Percentiles rank a stretch among this genome's conserved stretches.
phyloP scores from a whole-genome alignment of 2,113 vertebrate species.

The Eulemur rufifrons region DNA sequence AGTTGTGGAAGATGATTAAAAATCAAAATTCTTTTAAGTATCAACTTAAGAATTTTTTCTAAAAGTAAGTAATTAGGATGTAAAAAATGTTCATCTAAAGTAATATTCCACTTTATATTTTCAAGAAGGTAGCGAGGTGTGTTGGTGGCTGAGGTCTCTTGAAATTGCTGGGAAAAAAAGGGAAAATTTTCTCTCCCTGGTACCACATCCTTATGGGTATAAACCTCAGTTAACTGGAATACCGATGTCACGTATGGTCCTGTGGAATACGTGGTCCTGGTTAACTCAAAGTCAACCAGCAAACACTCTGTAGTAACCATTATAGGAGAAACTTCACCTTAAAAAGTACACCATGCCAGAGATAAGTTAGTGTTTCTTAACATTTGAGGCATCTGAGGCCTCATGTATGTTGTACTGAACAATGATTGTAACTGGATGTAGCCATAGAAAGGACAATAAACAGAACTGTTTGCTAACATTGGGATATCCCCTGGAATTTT shows the following conservation, averaged over 20 bases:
- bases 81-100: slow-evolving; percentile 14
- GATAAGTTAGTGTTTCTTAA: neutral
- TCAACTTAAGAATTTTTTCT: slow-evolving; percentile 52
- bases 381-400: neutral
- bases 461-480: neutral
- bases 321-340: neutral
- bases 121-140: neutral
- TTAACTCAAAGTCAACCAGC: neutral
- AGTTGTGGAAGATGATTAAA: slow-evolving; percentile 24
- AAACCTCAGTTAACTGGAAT: slow-evolving; percentile 2
- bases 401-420: neutral
- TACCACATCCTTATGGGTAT: neutral
- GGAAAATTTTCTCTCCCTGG: neutral
- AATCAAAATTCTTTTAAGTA: slow-evolving; percentile 50
- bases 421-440: neutral
- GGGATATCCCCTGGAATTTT: slow-evolving; percentile 46
- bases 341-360: neutral
- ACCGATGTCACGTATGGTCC: neutral
- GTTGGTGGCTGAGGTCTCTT: neutral
- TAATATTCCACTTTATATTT: slow-evolving; percentile 36
- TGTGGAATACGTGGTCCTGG: neutral
- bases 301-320: neutral
- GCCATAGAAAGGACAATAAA: neutral
- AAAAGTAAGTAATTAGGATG: slow-evolving; percentile 9
- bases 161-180: neutral